phyloP scores from a whole-genome alignment of 2,113 vertebrate species.

The Butastur rufipennis region DNA sequence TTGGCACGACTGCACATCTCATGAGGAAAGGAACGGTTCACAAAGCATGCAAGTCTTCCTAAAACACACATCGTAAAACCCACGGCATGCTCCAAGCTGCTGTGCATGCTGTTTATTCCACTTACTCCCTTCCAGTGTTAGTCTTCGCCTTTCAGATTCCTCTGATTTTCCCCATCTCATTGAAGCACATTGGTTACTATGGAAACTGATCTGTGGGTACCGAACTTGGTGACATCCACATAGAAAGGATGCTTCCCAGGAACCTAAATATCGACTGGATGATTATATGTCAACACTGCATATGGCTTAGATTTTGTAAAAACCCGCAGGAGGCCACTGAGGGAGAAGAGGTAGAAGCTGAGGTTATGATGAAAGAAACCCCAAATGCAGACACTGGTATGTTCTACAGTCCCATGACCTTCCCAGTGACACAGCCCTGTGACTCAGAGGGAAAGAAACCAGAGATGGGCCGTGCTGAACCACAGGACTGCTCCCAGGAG shows the following conservation, averaged over 20 bases:
- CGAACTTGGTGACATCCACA: not conserved
- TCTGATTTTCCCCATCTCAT: not conserved
- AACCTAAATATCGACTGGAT: not conserved
- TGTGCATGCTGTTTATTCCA: not conserved
- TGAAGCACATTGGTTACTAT: slow-evolving; percentile 27
- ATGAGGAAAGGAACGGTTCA: not conserved
- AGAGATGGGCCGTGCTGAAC: not conserved
- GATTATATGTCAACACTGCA: not conserved
- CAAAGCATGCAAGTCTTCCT: not conserved
- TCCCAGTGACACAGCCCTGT: not conserved
- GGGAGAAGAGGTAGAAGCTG: not conserved
- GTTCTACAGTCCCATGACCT: slow-evolving; percentile 14
- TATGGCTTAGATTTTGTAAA: not conserved
- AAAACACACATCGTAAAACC: not conserved
- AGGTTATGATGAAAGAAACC: not conserved
- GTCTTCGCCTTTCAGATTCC: not conserved
- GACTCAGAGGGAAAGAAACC: slow-evolving; percentile 15
- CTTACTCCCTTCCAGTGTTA: not conserved
- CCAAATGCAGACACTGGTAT: not conserved
- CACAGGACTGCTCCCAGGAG: not conserved
- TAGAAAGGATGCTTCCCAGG: not conserved
- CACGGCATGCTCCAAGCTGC: not conserved
- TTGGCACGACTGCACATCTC: not conserved
- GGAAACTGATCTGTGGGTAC: slow-evolving; percentile 35
- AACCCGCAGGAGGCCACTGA: not conserved